These are phyloP conservation scores for Cirrhinus molitorella DNA, from an alignment of 2,797 vertebrate species.

Conservation along the genomic window DNA sequence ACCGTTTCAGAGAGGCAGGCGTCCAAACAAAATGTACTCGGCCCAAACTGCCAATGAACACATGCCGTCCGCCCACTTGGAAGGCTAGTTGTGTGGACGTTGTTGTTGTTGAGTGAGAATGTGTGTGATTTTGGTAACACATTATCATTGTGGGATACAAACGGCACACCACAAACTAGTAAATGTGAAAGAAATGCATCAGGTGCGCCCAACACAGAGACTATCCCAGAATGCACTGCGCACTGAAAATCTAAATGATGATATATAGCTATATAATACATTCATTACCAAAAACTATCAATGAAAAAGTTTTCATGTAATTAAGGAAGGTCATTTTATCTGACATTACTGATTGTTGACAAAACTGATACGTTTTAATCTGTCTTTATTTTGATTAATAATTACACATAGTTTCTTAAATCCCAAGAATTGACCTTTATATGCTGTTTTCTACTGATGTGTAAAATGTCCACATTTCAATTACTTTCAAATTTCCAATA, in stretches of 20 bases:
- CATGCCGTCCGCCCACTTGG: conserved; percentile 57
- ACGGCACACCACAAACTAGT: not conserved
- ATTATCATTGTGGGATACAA: not conserved
- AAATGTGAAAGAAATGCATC: not conserved
- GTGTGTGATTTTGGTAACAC: conserved; percentile 19
- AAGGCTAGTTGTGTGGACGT: conserved; percentile 2
- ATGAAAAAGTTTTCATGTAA: no score
- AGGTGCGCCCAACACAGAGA: not conserved
- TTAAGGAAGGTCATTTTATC: no score
- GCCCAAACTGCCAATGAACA: conserved; percentile 69
- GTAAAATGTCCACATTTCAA: not conserved
- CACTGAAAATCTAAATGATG: not conserved
- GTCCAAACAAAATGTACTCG: conserved; percentile 71
- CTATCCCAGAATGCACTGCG: not conserved
- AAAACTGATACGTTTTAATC: not conserved
- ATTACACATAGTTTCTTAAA: not conserved
- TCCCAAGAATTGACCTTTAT: not conserved
- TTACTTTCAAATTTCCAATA: not conserved
- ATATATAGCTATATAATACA: not conserved
- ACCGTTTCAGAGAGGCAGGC: not conserved
- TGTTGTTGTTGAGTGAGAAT: not conserved
- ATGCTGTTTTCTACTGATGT: not conserved
- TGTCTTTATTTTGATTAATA: not conserved
- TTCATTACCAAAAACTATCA: not conserved
- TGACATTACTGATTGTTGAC: not conserved